phyloP scores from a whole-genome alignment of 2,888 invertebrate genomes.

The Mythimna impura region DNA sequence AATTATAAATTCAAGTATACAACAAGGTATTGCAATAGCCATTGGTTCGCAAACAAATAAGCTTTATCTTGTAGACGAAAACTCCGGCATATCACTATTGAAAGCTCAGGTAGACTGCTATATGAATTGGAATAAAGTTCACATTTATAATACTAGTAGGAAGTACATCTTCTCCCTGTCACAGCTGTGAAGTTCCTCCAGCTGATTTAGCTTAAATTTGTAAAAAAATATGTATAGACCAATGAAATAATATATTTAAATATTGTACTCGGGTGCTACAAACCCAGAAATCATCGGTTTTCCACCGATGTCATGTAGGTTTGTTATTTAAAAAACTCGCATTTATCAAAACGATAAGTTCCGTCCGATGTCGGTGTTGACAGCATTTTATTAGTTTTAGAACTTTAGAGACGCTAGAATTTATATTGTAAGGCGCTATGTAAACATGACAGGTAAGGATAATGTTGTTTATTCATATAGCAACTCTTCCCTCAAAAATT shows the following conservation, averaged over 20 bases:
- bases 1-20: too few relatives aligned
- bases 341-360: slow-evolving; percentile 23
- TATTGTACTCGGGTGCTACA: background rate
- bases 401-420: slow-evolving; percentile 36
- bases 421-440: background rate
- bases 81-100: too few relatives aligned
- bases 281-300: background rate
- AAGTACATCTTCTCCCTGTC: too few relatives aligned
- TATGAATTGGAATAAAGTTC: too few relatives aligned
- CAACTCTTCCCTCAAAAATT: too few relatives aligned
- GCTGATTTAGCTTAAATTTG: background rate
- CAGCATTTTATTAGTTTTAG: slow-evolving; percentile 14
- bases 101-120: too few relatives aligned
- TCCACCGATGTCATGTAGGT: background rate
- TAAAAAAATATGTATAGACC: slow-evolving; percentile 3
- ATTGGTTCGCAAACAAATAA: too few relatives aligned
- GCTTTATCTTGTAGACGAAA: too few relatives aligned
- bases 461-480: background rate
- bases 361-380: slow-evolving; percentile 37
- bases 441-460: background rate
- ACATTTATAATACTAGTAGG: too few relatives aligned
- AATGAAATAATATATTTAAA: background rate
- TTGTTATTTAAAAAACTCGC: background rate
- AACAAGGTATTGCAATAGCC: too few relatives aligned
- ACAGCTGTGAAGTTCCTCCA: background rate